Percentiles rank a stretch among this genome's conserved stretches.
Conservation (phyloP, 2,113 vertebrate species). For the Redunca redunca region DNA sequence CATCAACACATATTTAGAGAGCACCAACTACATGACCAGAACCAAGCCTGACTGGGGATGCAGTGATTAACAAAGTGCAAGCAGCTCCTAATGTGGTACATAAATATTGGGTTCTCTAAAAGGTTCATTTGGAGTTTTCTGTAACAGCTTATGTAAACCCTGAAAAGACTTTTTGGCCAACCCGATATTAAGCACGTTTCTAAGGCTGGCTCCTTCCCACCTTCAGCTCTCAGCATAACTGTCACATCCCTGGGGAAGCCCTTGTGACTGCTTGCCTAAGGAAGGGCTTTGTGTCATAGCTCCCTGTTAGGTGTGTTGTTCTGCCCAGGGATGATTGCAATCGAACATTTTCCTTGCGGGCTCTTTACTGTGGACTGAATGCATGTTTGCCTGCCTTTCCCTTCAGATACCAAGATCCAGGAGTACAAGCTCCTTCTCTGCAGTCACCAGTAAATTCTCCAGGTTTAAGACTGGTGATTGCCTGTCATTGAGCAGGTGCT, state of each 20-base stretch:
- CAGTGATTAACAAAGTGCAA: neutral
- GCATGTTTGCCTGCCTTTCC: neutral
- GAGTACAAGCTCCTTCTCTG: neutral
- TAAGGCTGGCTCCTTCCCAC: neutral
- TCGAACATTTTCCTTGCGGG: neutral
- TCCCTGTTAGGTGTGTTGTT: neutral
- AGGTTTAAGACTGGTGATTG: neutral
- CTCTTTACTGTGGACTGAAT: neutral
- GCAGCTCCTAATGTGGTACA: neutral
- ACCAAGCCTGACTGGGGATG: neutral
- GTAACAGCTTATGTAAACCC: no score
- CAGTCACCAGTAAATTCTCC: neutral
- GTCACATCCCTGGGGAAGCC: neutral
- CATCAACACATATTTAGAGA: neutral
- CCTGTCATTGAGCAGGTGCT: no score
- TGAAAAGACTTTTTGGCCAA: no score
- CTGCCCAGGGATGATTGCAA: neutral
- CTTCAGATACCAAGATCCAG: neutral
- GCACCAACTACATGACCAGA: neutral
- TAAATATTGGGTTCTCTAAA: neutral
- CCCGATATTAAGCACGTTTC: neutral
- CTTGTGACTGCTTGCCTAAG: neutral
- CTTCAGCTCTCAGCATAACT: neutral
- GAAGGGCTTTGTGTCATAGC: neutral
- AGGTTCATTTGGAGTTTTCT: no score